Percentiles rank a stretch among this genome's conserved stretches.
Conservation (phyloP, 2,888 invertebrate genomes). For the Lycocerus yunnanus region DNA sequence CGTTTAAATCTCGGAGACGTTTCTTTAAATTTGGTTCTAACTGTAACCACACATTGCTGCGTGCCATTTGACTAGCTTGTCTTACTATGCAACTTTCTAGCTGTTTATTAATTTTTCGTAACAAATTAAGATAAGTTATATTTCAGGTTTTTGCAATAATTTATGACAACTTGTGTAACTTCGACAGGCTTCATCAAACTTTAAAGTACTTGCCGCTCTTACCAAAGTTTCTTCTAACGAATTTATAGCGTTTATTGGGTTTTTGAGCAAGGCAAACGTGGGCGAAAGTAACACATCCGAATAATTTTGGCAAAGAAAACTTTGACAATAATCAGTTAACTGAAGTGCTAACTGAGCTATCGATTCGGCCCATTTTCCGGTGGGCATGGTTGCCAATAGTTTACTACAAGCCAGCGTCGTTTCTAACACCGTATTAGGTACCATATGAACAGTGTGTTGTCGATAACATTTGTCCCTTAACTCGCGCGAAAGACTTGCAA, state of each 20-base stretch:
- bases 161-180: slow-evolving; percentile 66
- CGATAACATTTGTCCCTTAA: slow-evolving; percentile 82
- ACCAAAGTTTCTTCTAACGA: slow-evolving; percentile 72
- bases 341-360: slow-evolving; percentile 79
- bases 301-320: slow-evolving; percentile 82
- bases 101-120: slow-evolving; percentile 66
- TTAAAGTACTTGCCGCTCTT: slow-evolving; percentile 76
- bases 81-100: slow-evolving; percentile 74
- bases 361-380: slow-evolving; percentile 78
- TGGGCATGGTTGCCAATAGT: slow-evolving; percentile 74
- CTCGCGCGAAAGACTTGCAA: slow-evolving; percentile 83
- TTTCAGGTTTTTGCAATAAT: slow-evolving; percentile 48
- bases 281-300: slow-evolving; percentile 67
- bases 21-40: slow-evolving; percentile 55
- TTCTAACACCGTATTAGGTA: slow-evolving; percentile 80
- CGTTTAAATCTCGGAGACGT: slow-evolving; percentile 65
- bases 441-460: slow-evolving; percentile 79
- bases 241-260: slow-evolving; percentile 55
- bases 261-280: slow-evolving; percentile 68
- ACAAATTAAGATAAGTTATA: slow-evolving; percentile 54
- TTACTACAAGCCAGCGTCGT: slow-evolving; percentile 85
- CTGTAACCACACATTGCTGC: slow-evolving; percentile 31
- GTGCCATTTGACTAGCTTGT: slow-evolving; percentile 56
- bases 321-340: slow-evolving; percentile 78
- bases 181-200: slow-evolving; percentile 81